Conservation (phyloP, 2,888 invertebrate species). For the Tachina grossa region DNA sequence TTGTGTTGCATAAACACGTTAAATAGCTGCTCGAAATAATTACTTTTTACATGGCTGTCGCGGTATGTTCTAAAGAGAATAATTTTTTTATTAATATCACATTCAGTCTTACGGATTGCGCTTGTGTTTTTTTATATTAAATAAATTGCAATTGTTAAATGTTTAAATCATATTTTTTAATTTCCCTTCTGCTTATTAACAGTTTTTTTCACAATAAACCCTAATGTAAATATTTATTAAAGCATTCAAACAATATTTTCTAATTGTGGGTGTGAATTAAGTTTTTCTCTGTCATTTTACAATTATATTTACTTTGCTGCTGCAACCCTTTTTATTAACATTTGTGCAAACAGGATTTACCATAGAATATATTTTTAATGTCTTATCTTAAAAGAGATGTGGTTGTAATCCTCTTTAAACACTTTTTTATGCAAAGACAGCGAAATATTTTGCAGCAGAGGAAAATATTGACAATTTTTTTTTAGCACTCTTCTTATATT, state of each 20-base stretch:
- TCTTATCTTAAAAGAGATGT: neutral
- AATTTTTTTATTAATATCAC: neutral
- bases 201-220: neutral
- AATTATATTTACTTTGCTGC: neutral
- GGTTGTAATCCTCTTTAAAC: neutral
- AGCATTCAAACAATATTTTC: neutral
- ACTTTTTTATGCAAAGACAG: neutral
- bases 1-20: constrained; percentile 18
- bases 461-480: neutral
- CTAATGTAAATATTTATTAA: constrained; percentile 2
- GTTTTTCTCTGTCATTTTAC: neutral
- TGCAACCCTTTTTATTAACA: constrained; percentile 4
- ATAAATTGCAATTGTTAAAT: neutral
- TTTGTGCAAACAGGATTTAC: constrained; percentile 10
- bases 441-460: neutral
- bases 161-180: neutral
- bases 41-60: neutral
- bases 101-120: neutral
- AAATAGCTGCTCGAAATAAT: constrained; percentile 66
- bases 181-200: neutral
- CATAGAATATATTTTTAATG: neutral
- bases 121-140: neutral
- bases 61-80: neutral
- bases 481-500: neutral
- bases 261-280: constrained; percentile 22